phyloP scores from a whole-genome alignment of 2,888 invertebrate species.

The Metallyticus violacea region DNA sequence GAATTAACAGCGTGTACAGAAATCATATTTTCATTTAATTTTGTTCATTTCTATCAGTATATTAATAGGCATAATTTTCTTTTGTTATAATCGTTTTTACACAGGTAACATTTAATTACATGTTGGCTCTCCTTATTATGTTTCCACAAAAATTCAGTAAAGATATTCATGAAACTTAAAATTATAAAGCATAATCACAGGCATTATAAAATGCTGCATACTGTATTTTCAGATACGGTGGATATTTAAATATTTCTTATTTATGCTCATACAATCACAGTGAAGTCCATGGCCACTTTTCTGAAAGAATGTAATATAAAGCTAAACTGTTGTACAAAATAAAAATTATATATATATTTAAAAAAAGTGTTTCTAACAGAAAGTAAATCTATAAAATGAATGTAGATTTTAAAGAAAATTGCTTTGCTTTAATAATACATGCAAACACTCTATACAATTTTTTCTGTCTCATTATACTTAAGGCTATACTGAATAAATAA shows the following conservation, averaged over 20 bases:
- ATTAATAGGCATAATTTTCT: not conserved
- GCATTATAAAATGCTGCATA: not conserved
- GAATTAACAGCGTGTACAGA: too few relatives aligned
- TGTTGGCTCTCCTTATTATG: not conserved
- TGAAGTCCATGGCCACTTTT: not conserved
- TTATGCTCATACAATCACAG: not conserved
- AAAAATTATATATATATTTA: not conserved
- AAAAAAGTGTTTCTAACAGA: too few relatives aligned
- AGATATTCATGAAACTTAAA: not conserved
- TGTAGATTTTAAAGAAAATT: not conserved
- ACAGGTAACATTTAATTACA: not conserved
- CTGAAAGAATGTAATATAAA: not conserved
- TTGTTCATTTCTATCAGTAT: not conserved
- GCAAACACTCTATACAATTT: not conserved
- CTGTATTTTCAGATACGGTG: not conserved
- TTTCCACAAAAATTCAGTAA: not conserved
- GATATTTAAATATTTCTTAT: not conserved
- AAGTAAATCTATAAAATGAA: not conserved
- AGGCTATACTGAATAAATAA: not conserved
- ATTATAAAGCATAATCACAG: not conserved
- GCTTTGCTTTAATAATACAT: not conserved
- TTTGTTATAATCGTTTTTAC: not conserved
- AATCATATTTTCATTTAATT: too few relatives aligned
- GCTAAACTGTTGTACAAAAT: not conserved
- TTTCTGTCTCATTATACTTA: not conserved